Conservation (phyloP, 2,888 invertebrate genomes). For the Branchipolynoe longqiensis region DNA sequence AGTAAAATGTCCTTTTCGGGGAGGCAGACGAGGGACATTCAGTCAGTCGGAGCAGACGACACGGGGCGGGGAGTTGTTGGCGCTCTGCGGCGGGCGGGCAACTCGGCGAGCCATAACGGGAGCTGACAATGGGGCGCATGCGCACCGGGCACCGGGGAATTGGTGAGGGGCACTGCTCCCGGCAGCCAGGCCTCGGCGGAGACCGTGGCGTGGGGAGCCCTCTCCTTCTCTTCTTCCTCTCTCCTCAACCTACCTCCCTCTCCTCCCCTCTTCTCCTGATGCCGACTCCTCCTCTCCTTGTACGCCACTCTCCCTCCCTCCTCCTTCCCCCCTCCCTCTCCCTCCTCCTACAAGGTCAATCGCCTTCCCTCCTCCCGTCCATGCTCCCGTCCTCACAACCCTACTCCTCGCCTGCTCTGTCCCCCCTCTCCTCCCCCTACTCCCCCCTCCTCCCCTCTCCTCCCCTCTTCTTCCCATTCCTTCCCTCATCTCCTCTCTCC, state of each 20-base stretch:
- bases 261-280: not conserved
- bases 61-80: too few species aligned
- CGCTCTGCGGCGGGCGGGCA: too few species aligned
- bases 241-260: not conserved
- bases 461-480: not conserved
- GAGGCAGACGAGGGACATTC: too few species aligned
- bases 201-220: not conserved
- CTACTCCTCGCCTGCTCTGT: too few species aligned
- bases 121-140: conserved; percentile 30
- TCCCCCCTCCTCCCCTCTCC: not conserved
- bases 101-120: conserved; percentile 13
- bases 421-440: not conserved
- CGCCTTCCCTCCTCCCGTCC: too few species aligned
- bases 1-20: too few species aligned
- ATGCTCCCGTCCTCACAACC: too few species aligned
- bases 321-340: not conserved
- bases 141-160: not conserved
- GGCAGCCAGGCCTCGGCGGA: conserved; percentile 39
- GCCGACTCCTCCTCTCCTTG: not conserved
- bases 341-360: not conserved
- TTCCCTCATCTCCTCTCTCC: too few species aligned
- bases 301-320: not conserved
- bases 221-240: not conserved
- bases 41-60: too few species aligned
- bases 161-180: not conserved